Evolutionary conservation across 2,797 vertebrate genomes (phyloP), one percentile per base, ranked within the genome.

Genomic region (Serranus cabrilla): DNA sequence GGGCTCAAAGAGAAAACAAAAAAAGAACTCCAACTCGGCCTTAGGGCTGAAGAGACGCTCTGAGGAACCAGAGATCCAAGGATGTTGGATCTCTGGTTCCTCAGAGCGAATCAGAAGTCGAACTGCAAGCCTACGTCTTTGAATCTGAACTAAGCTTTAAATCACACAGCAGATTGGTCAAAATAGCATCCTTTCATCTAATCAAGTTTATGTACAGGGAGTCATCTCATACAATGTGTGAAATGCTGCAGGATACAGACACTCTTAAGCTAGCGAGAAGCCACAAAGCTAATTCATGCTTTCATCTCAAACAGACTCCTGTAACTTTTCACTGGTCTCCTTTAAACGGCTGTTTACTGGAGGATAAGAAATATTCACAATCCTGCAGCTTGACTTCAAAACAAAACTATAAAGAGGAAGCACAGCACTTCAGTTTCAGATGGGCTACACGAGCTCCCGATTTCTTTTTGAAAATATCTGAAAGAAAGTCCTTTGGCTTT

Each of bases 311-410:
- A 34, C 23, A 52, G n/a, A 58, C 9, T 18, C 3, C 23, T 52
- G 21, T 46, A 42, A 62, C 27, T 51, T 69, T 17, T 39, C 12
- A 11, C 45, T 45, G 50, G 8, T n/a, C 45, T 51, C 39, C 20
- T 42, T 56, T 47, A 23, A 81, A 80, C 21, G 13, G 18, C 18
- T 57, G 62, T 78, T 59, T 71, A 56, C 34, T 34, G 34, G 23
- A 21, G 20, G 37, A 55, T 42, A 25, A 45, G 64, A 61, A 50
- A 3, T 37, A n/a, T n/a, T 37, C n/a, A 59, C 13, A 59, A 21
- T 55, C 57, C 68, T 77, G 50, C 40, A 55, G 46, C 70, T 27
- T 18, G 34, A 77, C 77, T 52, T 80, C 27, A 71, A 64, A 76
- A 50, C 31, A 56, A 54, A 64, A 42, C n/a, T 56, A 55, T 40